Evolutionary conservation across 2,113 vertebrate species (phyloP).

Genomic region (crab-eating macaque (Macaca fascicularis)): T2T-MFA8v1.1 NC_088384.1:35151501-35152000

Average conservation of each 20-base stretch:
- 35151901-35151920: too few species aligned
- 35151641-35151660: neutral
- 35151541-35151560: too few species aligned
- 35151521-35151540: neutral
- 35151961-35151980: too few species aligned
- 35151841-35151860: too few species aligned
- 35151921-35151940: too few species aligned
- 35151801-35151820: too few species aligned
- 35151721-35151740: too few species aligned
- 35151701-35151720: neutral
- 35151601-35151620: neutral
- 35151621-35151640: neutral
- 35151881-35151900: too few species aligned
- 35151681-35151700: neutral
- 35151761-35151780: neutral
- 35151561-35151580: neutral
- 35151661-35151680: neutral
- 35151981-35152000: too few species aligned
- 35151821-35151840: too few species aligned
- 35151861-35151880: too few species aligned
- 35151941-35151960: too few species aligned
- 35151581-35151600: neutral
- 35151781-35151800: neutral
- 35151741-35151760: neutral
- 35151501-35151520: neutral